Evolutionary conservation across 2,113 vertebrate genomes (phyloP), one percentile per base, ranked within the genome.

Genomic region (Erinaceus europaeus): DNA sequence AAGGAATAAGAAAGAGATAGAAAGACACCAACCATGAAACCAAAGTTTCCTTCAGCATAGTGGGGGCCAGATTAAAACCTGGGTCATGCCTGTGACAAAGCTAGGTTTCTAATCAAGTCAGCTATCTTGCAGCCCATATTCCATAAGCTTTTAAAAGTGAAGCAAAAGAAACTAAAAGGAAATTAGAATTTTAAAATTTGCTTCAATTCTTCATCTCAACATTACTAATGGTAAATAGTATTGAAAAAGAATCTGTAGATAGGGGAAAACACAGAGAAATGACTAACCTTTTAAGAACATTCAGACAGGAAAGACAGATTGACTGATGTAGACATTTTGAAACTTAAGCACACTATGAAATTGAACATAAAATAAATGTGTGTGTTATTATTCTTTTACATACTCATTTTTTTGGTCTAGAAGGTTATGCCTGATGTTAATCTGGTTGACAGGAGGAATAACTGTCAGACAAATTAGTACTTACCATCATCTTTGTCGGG

Each of bases 401-500:
- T 11, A 67, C 55, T 62, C 15, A 4, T n/a, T 65, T 65, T 20
- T 74, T 81, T 73, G 55, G 9, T 68, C 32, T 72, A 52, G 79
- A 46, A 46, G 38, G 32, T 25, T 36, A 20, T 29, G 20, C 15
- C 15, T 27, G 0, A 12, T 1, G 12, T 29, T 65, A 50, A 6
- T 23, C 25, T 75, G n/a, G 14, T 40, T 21, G 15, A 17, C 1
- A 50, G 32, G 25, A 76, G 69, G 78, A 44, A n/a, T 25, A 17
- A 46, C 40, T 77, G 64, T 27, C 13, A 44, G 40, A 77, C 25
- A 40, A 20, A 9, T 25, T 17, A 15, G 42, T 61, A 21, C 98
- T 98, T 96, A 99, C 98, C 98, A 3, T 99, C 98, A 36, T 98
- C 97, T 87, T 94, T 95, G 92, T 99, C 98, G 7, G 98, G 97